These are phyloP conservation scores for Meloidogyne floridensis DNA, from an alignment of 1,140 invertebrate species.

Conservation along the genomic window DNA sequence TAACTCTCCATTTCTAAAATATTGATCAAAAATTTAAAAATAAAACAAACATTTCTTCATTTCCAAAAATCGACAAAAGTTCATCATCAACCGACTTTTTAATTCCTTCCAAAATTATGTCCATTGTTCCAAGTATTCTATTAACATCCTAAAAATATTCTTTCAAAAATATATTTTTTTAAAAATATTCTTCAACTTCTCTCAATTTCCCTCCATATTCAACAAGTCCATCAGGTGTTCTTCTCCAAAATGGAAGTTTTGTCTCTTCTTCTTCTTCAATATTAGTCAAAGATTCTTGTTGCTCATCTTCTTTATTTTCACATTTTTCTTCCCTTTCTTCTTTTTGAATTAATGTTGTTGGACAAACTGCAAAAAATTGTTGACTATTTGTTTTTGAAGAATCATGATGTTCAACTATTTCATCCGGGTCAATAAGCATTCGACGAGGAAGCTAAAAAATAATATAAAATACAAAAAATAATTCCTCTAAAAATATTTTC, in stretches of 20 bases:
- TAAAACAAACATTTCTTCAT: background rate
- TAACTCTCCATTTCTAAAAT: background rate
- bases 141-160: background rate
- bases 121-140: background rate
- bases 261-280: background rate
- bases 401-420: conserved; percentile 50
- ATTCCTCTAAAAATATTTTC: background rate
- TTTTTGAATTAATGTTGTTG: background rate
- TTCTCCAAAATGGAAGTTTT: background rate
- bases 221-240: background rate
- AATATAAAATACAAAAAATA: background rate
- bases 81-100: conserved; percentile 22
- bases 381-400: background rate
- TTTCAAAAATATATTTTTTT: conserved; percentile 8
- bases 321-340: background rate
- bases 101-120: conserved; percentile 12
- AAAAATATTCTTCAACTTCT: background rate
- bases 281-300: background rate
- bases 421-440: conserved; percentile 57
- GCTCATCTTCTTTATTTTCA: background rate
- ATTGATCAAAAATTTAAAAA: background rate
- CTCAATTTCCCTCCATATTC: conserved; percentile 8
- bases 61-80: conserved; percentile 23
- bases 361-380: background rate
- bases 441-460: conserved; percentile 59